A percentile compares a stretch with the other conserved stretches of the same genome.
Evolutionary conservation across 2,888 invertebrate genomes (phyloP).

Genomic region (Macrophya alboannulata): DNA sequence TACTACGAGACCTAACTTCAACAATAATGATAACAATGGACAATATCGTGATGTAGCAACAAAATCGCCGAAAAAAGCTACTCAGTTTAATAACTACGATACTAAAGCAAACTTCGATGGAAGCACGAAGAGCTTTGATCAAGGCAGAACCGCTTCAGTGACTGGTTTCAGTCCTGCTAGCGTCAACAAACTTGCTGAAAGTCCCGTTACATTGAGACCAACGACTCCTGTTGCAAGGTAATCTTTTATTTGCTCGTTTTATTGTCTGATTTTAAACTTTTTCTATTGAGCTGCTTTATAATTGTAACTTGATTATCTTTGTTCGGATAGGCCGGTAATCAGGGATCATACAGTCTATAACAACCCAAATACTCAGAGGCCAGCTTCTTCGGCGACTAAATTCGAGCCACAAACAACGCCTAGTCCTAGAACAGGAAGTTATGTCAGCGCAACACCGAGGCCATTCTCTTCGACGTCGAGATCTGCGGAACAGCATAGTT

Average conservation of each 20-base stretch:
- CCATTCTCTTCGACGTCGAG: constrained; percentile 74
- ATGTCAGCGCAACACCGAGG: constrained; percentile 77
- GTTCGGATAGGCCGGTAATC: constrained; percentile 63
- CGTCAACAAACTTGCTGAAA: constrained; percentile 76
- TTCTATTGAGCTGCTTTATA: background rate
- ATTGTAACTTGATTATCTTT: background rate
- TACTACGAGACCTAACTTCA: constrained; percentile 25
- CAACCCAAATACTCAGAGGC: constrained; percentile 70
- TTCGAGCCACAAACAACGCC: constrained; percentile 71
- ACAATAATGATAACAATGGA: constrained; percentile 41
- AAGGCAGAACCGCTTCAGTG: constrained; percentile 71
- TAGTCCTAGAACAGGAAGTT: constrained; percentile 74
- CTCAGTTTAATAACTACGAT: constrained; percentile 72
- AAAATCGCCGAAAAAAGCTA: constrained; percentile 73
- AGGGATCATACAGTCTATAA: constrained; percentile 71
- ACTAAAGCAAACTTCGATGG: constrained; percentile 72
- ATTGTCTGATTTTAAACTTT: background rate
- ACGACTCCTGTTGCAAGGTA: constrained; percentile 77
- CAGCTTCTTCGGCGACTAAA: constrained; percentile 68
- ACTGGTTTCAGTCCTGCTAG: constrained; percentile 78
- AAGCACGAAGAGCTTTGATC: constrained; percentile 69
- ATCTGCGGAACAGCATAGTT: constrained; percentile 69
- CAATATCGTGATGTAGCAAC: constrained; percentile 72
- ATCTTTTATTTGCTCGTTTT: background rate
- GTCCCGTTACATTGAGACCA: constrained; percentile 66